phyloP scores from a whole-genome alignment of 1,140 invertebrate genomes.

The Zaprionus ghesquierei region DNA sequence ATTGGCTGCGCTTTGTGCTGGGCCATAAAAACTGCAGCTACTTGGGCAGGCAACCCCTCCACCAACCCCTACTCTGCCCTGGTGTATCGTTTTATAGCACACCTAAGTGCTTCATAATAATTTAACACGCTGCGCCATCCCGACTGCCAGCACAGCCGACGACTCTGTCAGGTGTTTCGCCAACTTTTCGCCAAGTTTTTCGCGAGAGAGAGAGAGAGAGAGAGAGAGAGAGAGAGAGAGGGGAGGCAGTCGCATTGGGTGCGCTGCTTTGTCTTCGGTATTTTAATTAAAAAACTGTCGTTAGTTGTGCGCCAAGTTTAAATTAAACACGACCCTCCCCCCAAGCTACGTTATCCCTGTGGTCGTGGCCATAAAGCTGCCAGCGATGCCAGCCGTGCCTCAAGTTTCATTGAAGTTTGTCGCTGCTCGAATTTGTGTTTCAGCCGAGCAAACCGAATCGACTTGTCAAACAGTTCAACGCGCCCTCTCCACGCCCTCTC shows the following conservation, averaged over 20 bases:
- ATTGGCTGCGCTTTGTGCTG: constrained; percentile 49
- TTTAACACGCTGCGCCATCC: constrained; percentile 68
- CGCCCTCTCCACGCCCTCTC: not conserved
- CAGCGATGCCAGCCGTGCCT: constrained; percentile 21
- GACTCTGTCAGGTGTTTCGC: constrained; percentile 56
- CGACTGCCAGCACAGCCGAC: not conserved
- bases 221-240: not conserved
- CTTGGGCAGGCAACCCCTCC: not conserved
- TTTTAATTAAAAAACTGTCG: constrained; percentile 80
- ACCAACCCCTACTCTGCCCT: constrained; percentile 2
- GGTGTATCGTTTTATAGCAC: constrained; percentile 65
- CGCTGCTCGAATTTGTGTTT: constrained; percentile 17
- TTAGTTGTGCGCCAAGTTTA: constrained; percentile 76
- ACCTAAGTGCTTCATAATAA: constrained; percentile 78
- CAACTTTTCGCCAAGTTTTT: constrained; percentile 73
- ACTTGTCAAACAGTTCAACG: not conserved
- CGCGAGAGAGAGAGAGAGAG: constrained; percentile 27
- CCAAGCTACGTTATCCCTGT: not conserved
- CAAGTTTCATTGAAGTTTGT: constrained; percentile 32
- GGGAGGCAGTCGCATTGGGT: constrained; percentile 16
- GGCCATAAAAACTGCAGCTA: constrained; percentile 59
- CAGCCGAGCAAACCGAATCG: not conserved
- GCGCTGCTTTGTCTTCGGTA: constrained; percentile 71
- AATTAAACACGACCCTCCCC: constrained; percentile 59
- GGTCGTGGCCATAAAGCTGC: constrained; percentile 39